Conservation (phyloP, 2,113 vertebrate genomes). For the Miniopterus natalensis region DNA sequence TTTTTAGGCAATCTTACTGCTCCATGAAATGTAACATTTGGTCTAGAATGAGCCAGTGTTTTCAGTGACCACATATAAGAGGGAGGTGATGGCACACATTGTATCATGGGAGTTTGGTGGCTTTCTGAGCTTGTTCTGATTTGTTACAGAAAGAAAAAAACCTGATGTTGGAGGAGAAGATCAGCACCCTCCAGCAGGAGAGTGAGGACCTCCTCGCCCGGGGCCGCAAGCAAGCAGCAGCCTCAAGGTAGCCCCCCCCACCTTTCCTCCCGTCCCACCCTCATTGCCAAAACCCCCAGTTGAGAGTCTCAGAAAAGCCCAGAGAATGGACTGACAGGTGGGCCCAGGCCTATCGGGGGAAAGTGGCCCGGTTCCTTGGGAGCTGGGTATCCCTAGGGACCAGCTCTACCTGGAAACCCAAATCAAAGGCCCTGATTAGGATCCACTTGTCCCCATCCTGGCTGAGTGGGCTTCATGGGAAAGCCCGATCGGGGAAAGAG, state of each 20-base stretch:
- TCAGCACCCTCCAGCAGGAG: slow-evolving; percentile 92
- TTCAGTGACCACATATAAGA: background rate
- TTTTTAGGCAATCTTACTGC: background rate
- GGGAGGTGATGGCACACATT: accelerated
- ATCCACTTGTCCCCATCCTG: background rate
- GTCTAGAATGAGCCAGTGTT: background rate
- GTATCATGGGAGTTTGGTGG: accelerated
- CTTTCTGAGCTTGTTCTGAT: background rate
- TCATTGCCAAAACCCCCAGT: background rate
- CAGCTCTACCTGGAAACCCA: background rate
- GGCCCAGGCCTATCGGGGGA: background rate
- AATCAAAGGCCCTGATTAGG: background rate
- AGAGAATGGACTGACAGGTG: background rate
- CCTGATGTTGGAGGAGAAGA: slow-evolving; percentile 91
- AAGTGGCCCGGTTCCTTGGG: background rate
- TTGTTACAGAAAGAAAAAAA: slow-evolving; percentile 91
- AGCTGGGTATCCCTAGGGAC: background rate
- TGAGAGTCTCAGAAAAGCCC: background rate
- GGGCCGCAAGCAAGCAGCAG: slow-evolving; percentile 88
- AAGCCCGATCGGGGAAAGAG: background rate
- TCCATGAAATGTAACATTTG: background rate
- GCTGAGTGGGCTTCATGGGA: background rate
- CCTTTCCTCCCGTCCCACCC: too few species aligned
- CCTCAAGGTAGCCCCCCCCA: slow-evolving; percentile 88
- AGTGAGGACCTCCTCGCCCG: slow-evolving; percentile 93